phyloP scores from a whole-genome alignment of 1,140 invertebrate species.

The Drosophila tsacasi region DNA sequence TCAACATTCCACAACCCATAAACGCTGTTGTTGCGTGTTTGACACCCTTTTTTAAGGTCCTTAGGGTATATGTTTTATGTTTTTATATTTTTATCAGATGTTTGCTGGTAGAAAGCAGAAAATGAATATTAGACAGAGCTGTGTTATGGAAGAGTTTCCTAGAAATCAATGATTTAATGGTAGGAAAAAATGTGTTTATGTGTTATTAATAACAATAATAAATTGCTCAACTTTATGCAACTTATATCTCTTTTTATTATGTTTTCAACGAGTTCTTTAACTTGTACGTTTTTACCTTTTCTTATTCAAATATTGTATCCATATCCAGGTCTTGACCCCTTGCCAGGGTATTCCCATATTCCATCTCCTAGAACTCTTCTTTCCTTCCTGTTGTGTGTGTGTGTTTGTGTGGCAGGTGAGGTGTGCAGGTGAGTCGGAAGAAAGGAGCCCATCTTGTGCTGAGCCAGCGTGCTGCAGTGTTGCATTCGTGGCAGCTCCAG shows the following conservation, averaged over 20 bases:
- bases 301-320: no score
- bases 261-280: background rate
- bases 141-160: background rate
- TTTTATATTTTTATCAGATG: background rate
- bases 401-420: constrained; percentile 30
- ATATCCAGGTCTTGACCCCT: no score
- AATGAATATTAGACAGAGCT: background rate
- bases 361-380: background rate
- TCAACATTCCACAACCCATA: constrained; percentile 51
- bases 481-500: constrained; percentile 75
- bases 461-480: constrained; percentile 62
- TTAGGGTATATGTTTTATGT: background rate
- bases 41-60: constrained; percentile 12
- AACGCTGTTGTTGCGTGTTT: constrained; percentile 39
- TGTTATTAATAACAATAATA: no score
- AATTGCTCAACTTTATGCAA: background rate
- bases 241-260: background rate
- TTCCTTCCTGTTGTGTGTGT: constrained; percentile 7
- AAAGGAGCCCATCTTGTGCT: constrained; percentile 70
- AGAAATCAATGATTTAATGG: background rate
- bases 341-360: background rate
- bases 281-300: no score
- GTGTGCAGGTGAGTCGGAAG: constrained; percentile 24
- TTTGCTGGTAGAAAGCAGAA: no score
- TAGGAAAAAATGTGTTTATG: background rate